Evolutionary conservation across 2,113 vertebrate genomes (phyloP).

Genomic region (Hemiscyllium ocellatum): DNA sequence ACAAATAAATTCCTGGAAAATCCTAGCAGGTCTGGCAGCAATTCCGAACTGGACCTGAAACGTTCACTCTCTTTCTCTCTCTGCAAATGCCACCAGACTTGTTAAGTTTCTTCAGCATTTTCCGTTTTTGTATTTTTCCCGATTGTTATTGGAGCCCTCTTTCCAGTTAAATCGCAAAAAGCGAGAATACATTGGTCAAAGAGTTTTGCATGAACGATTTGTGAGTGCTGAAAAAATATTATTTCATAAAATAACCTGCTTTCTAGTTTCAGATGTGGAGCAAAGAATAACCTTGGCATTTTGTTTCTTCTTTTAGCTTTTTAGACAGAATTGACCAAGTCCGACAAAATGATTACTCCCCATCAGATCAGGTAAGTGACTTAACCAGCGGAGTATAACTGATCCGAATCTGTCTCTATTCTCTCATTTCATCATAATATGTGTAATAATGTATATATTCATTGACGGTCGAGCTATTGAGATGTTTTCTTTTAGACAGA

Average conservation of each 20-base stretch:
- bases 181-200: background rate
- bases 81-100: no score
- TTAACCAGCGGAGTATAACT: background rate
- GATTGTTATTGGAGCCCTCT: no score
- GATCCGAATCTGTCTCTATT: background rate
- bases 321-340: constrained; percentile 97
- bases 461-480: background rate
- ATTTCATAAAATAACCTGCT: background rate
- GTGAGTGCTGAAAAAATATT: background rate
- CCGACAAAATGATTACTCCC: constrained; percentile 93
- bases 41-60: no score
- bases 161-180: no score
- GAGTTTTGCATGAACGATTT: background rate
- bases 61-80: no score
- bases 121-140: background rate
- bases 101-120: no score
- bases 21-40: no score
- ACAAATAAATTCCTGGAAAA: no score
- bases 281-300: background rate
- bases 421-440: background rate
- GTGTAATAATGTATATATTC: background rate
- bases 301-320: constrained; percentile 66
- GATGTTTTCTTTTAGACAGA: background rate
- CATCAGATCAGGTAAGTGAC: constrained; percentile 83
- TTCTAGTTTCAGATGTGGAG: background rate